Evolutionary conservation across 2,113 vertebrate species (phyloP).

Genomic region (Pitta sordida): DNA sequence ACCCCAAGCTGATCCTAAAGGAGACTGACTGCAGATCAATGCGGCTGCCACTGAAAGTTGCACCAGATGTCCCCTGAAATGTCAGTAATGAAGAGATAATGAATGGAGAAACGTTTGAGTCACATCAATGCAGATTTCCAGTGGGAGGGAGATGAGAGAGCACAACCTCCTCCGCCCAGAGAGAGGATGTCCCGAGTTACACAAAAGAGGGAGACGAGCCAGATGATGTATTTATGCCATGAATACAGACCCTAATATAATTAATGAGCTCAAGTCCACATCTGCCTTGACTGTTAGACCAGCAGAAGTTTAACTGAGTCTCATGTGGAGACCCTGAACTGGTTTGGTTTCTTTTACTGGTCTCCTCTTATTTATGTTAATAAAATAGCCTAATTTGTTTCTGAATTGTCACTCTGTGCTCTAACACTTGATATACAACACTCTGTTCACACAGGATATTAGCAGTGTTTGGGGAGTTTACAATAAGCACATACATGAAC

Average conservation of each 20-base stretch:
- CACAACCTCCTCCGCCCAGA: neutral
- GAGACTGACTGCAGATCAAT: neutral
- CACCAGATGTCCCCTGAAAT: neutral
- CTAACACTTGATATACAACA: accelerated
- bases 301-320: neutral
- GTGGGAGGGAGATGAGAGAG: neutral
- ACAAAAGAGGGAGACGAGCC: neutral
- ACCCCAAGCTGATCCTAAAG: neutral
- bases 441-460: neutral
- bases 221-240: neutral
- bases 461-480: neutral
- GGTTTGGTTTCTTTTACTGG: neutral
- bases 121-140: neutral
- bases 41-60: neutral
- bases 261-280: neutral
- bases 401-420: neutral
- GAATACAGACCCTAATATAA: neutral
- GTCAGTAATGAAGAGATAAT: neutral
- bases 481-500: neutral
- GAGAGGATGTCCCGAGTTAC: neutral
- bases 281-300: neutral
- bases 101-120: neutral
- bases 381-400: neutral
- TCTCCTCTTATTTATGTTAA: neutral
- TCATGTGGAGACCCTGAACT: neutral